Evolutionary conservation across 2,888 invertebrate species (phyloP), one percentile per base, ranked within the genome.

Genomic region (Gastracanthus pulcherrimus): DNA sequence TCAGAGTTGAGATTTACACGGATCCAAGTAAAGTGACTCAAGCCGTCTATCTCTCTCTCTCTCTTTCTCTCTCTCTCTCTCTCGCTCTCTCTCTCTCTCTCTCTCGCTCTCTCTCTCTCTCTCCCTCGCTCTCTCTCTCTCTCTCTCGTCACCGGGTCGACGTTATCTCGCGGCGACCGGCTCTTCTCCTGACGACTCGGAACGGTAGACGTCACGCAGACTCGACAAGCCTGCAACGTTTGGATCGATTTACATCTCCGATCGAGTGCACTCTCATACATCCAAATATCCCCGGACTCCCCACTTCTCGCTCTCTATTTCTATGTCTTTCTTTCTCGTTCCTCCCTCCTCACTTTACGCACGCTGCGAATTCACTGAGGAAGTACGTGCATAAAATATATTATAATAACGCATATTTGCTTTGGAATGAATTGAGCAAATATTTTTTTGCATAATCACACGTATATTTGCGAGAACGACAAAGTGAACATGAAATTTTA

Each of bases 191-290:
- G 75, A 64, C 62, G 75, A 75, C 23, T 62, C 19, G 31, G 29
- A 34, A 16, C 45, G 23, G 75, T 36, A 48, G 19, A 64, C 51
- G 62, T 51, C 62, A 75, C 19, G 34, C 48, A 13, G 45, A 19
- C 60, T 62, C 23, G 75, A 45, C 48, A 48, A 62, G 62, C 62
- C 60, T 48, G 36, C 48, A 31, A 34, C 19, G 31, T 48, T 75
- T 34, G 48, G 75, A 16, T 64, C 51, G 75, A 75, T 64, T 75
- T 64, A 64, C 75, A 75, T 75, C 64, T 64, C 64, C 36, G 45
- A 51, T 64, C 48, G 60, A 38, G 16, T 51, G 62, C 48, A 74
- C 38, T 60, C 60, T 45, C n/a, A 11, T 60, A 29, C 41, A 72
- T 60, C 41, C 72, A 41, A 60, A 72, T 72, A 72, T 9, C 2